Evolutionary conservation across 1,140 invertebrate species (phyloP).

Genomic region (Tetraneura akinire): DNA sequence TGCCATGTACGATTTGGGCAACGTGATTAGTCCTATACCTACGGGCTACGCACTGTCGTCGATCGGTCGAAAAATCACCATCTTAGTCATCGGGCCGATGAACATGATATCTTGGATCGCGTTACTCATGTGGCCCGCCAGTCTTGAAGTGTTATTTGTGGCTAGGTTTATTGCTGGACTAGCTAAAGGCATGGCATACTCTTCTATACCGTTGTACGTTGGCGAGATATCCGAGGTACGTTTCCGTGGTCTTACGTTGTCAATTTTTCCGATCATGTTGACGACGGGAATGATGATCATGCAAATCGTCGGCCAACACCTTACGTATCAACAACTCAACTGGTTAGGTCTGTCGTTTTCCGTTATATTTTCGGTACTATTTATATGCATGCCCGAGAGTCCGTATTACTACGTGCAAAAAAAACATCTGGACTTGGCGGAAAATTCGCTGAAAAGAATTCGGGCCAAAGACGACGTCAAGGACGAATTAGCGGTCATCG

Average conservation of each 20-base stretch:
- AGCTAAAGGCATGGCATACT: background rate
- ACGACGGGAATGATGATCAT: background rate
- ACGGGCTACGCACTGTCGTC: background rate
- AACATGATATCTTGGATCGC: background rate
- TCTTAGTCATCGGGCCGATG: background rate
- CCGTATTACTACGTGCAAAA: background rate
- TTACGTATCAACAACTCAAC: background rate
- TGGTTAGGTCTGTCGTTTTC: background rate
- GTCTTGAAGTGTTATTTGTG: background rate
- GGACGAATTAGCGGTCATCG: background rate
- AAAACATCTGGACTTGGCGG: background rate
- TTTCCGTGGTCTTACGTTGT: background rate
- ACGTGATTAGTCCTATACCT: background rate
- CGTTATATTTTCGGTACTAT: background rate
- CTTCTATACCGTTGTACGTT: background rate
- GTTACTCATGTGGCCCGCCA: background rate
- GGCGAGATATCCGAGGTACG: background rate
- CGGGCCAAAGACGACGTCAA: background rate
- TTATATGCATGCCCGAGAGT: background rate
- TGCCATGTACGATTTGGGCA: background rate
- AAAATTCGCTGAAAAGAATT: background rate
- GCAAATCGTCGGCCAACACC: background rate
- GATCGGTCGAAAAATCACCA: background rate
- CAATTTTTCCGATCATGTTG: background rate
- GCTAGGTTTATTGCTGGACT: background rate